Percentiles rank a stretch among this genome's conserved stretches.
Conservation (phyloP, 2,113 vertebrate species). For the Callipepla squamata region DNA sequence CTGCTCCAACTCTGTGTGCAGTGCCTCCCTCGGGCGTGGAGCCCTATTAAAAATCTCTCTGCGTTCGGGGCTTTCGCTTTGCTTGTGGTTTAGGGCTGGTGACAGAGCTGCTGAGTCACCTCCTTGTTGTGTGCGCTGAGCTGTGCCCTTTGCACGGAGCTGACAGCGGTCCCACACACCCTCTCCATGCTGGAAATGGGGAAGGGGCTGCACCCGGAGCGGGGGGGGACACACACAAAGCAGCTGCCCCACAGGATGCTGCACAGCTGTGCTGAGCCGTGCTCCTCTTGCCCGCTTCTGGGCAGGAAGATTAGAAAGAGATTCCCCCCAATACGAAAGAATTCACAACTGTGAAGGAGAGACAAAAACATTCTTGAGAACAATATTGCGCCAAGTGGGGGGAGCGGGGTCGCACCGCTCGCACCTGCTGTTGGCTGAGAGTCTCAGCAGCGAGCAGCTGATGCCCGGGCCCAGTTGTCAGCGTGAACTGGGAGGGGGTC, state of each 20-base stretch:
- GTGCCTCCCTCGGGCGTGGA: not conserved
- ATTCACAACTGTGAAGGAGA: conserved; percentile 56
- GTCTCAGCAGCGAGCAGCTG: conserved; percentile 65
- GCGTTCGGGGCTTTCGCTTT: fast-evolving
- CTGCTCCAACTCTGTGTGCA: not conserved
- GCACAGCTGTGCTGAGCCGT: not conserved
- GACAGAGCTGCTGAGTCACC: not conserved
- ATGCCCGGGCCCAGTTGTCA: conserved; percentile 61
- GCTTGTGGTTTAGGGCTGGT: fast-evolving
- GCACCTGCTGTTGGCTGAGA: conserved; percentile 74
- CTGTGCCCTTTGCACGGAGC: not conserved
- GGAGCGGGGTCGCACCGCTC: not conserved
- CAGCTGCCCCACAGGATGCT: not conserved
- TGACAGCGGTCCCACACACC: not conserved
- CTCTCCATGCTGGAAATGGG: not conserved
- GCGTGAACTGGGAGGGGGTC: conserved; percentile 22
- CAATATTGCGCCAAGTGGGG: conserved; percentile 17
- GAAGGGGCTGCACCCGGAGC: not conserved
- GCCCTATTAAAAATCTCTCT: not conserved
- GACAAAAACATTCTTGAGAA: conserved; percentile 74
- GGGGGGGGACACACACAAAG: not conserved
- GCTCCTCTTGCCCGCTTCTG: not conserved
- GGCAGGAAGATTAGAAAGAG: not conserved
- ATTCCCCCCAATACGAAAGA: conserved; percentile 42
- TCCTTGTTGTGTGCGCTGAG: not conserved